Base-by-base conservation (phyloP, 53 echinoderm and acorn worm species). In the Stichopus horrens region DNA sequence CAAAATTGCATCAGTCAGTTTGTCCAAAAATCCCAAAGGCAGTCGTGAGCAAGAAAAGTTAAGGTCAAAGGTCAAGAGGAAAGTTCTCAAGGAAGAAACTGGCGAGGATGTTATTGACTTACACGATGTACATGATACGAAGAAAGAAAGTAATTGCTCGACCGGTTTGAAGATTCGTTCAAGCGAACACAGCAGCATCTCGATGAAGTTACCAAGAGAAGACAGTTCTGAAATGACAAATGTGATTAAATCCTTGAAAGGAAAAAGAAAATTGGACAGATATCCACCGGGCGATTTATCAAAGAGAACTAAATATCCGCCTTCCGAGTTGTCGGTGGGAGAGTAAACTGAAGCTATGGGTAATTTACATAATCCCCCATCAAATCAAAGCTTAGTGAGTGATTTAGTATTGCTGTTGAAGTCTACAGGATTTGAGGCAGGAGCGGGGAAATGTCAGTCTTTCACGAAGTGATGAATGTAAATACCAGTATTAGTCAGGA, bases 341-440 rank as follows among this genome's bases (percentile, higher is more conserved):
- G 19, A 71, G 71, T 71, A 18, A 16, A 18, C 71, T 20, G n/a
- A n/a, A 71, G 71, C 71, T 18, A 71, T 71, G 71, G 81, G 56
- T 57, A 81, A 81, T 81, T 81, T 81, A 81, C 81, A 81, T 81
- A 81, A 81, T 81, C 81, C 81, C 21, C 57, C 81, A 81, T 81
- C 81, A 81, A 81, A 58, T 81, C 57, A 23, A 57, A 81, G 58
- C 19, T 81, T 58, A 58, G 16, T 18, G 81, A 58, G 21, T 81
- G 58, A 81, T 81, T 81, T 58, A 81, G 58, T 58, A 20, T 55
- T 7, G 18, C 71, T 71, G 71, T 18, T 18, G 71, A 71, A 71
- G 71, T 71, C 71, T 71, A 71, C 71, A 6, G 71, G 71, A 71
- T 71, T 71, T 71, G 19, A 71, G 14, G 18, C 71, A 18, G 71